Percentiles rank a stretch among this genome's conserved stretches.
These are phyloP conservation scores for Dendrolimus houi DNA, from an alignment of 2,888 invertebrate genomes.

Conservation along the genomic window DNA sequence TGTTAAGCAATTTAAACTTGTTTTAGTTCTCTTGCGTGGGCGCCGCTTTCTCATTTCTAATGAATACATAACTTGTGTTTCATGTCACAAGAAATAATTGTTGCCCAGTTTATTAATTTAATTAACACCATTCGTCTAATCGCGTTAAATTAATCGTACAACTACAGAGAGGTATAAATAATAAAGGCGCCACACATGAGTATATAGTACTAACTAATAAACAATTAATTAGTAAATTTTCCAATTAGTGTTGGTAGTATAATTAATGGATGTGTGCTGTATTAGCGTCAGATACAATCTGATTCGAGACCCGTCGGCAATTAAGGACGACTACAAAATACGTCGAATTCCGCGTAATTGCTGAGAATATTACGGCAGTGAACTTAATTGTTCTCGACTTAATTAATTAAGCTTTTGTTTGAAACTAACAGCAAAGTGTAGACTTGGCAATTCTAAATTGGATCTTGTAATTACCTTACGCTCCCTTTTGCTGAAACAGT, in stretches of 20 bases:
- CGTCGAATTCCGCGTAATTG: slow-evolving; percentile 72
- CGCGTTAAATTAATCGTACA: background rate
- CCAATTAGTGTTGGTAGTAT: slow-evolving; percentile 63
- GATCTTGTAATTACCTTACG: slow-evolving; percentile 76
- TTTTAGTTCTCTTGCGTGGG: slow-evolving; percentile 11
- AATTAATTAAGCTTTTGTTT: slow-evolving; percentile 77
- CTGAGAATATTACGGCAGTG: slow-evolving; percentile 74
- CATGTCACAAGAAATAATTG: slow-evolving; percentile 1
- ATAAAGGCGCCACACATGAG: background rate
- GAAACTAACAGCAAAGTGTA: slow-evolving; percentile 77
- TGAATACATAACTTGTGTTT: slow-evolving; percentile 3
- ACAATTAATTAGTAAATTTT: slow-evolving; percentile 65
- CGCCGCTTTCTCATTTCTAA: slow-evolving; percentile 12
- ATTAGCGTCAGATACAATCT: slow-evolving; percentile 68
- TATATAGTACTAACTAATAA: background rate
- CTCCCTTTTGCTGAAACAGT: slow-evolving; percentile 69
- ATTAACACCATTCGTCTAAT: slow-evolving; percentile 9
- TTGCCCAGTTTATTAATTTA: slow-evolving; percentile 1
- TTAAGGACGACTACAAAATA: slow-evolving; percentile 69
- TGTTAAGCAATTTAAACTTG: slow-evolving; percentile 15
- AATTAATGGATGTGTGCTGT: slow-evolving; percentile 65
- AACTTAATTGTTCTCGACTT: slow-evolving; percentile 76
- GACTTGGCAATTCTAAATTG: slow-evolving; percentile 77
- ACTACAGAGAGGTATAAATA: background rate
- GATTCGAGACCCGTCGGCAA: slow-evolving; percentile 63